phyloP scores from a whole-genome alignment of 2,888 invertebrate species.

The Drosophila differens region DNA sequence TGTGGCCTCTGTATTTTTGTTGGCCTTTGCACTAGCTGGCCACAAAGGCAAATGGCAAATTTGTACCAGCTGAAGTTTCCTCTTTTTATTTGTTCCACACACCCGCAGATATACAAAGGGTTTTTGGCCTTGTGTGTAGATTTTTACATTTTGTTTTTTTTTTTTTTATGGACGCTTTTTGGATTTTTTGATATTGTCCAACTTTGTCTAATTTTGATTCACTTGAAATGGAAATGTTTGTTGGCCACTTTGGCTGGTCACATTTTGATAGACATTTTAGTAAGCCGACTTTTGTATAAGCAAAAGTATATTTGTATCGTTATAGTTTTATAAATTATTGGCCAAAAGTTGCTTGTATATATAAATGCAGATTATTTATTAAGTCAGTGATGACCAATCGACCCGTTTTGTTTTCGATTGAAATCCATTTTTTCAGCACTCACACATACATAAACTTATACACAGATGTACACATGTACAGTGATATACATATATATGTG shows the following conservation, averaged over 20 bases:
- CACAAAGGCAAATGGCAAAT: constrained; percentile 66
- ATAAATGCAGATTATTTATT: not conserved
- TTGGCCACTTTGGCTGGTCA: not conserved
- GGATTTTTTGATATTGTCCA: constrained; percentile 7
- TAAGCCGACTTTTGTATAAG: not conserved
- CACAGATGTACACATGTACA: not conserved
- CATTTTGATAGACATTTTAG: constrained; percentile 8
- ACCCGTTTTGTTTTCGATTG: constrained; percentile 23
- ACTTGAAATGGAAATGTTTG: constrained; percentile 18
- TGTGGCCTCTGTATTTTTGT: constrained; percentile 27
- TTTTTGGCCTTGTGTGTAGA: constrained; percentile 53
- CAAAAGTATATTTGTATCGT: not conserved
- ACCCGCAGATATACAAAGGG: constrained; percentile 46
- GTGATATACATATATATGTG: not conserved
- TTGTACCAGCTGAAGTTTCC: constrained; percentile 65
- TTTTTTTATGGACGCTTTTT: constrained; percentile 3
- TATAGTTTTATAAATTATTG: not conserved
- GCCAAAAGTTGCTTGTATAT: not conserved
- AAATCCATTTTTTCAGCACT: constrained; percentile 29
- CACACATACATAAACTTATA: not conserved
- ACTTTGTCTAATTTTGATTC: constrained; percentile 5
- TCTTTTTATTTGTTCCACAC: constrained; percentile 67
- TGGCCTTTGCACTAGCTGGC: constrained; percentile 52
- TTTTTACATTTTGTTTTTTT: constrained; percentile 24
- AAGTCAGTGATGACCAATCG: not conserved